Conservation (phyloP, 2,113 vertebrate species). For the Plecturocebus donacophilus region DNA sequence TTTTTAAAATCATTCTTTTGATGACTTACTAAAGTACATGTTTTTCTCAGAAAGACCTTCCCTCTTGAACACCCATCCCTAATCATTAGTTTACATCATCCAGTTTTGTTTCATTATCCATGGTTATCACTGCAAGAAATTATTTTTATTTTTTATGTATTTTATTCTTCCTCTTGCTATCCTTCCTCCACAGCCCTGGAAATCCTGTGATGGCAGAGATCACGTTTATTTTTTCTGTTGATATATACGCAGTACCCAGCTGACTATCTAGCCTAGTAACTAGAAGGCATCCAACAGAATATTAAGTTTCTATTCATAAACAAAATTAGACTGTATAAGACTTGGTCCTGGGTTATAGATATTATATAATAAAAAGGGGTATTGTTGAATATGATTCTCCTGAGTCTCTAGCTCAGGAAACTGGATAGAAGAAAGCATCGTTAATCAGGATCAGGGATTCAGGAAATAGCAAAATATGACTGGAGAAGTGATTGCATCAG, state of each 20-base stretch:
- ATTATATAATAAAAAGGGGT: neutral
- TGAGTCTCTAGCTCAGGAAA: neutral
- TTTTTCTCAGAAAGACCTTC: constrained; percentile 1
- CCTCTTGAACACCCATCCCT: neutral
- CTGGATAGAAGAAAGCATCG: neutral
- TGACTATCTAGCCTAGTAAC: neutral
- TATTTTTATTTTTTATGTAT: neutral
- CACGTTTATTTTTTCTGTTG: neutral
- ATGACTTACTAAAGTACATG: neutral
- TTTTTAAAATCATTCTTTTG: neutral
- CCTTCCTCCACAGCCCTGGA: neutral
- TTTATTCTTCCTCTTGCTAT: neutral
- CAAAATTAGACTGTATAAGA: neutral
- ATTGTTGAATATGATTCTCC: neutral
- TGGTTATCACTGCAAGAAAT: neutral
- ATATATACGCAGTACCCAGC: neutral
- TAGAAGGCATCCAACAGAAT: neutral
- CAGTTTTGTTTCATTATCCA: neutral
- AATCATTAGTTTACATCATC: neutral
- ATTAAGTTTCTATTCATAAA: neutral
- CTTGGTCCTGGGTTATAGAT: neutral
- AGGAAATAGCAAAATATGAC: neutral
- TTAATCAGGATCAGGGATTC: neutral
- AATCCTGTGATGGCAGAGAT: neutral
- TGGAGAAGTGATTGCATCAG: neutral